Base-by-base conservation (phyloP, 35 echinoderm and acorn worm genomes). In the Ophiothrix spiculata region DNA sequence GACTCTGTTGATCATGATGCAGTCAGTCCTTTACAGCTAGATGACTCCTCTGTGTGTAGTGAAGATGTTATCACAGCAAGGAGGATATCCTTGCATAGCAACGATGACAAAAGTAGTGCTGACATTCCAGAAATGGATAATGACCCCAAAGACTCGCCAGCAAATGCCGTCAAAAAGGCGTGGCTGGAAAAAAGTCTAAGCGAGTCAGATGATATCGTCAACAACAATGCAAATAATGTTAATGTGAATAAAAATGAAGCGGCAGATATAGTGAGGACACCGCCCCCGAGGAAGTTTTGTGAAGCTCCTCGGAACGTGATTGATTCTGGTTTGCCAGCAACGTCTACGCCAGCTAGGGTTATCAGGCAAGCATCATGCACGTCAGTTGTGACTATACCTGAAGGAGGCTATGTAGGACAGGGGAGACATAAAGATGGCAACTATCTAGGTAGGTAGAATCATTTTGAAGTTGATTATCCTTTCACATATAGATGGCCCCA, bases 301-400 rank as follows among this genome's bases (percentile, higher is more conserved):
- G 37, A 84, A 21, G 81, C 36, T 4, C 31, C 49, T 16, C 33
- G 54, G 14, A 56, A 84, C 16, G 35, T 15, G 69, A 56, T 25
- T 16, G 36, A 39, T 29, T 1, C 39, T 31, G 54, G 54, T 15
- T 35, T 64, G 31, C 45, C 40, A n/a, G 92, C 40, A 33, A 94
- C 96, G 14, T 99, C 96, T 1, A 99, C 96, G 36, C 96, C 96
- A 42, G 89, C 92, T 31, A 49, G 82, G 37, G 13, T 88, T 23
- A 78, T 85, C 21, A n/a, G 89, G 39, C 91, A 90, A 42, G 54
- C 85, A 37, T 98, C 95, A 14, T 81, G 78, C 31, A 75, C 81
- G 2, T 91, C 94, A n/a, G 37, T 75, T 14, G 80, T 75, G 37
- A 33, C 91, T 0, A 87, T 99, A 83, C 96, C 96, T 33, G 96